Evolutionary conservation across 64 coral and sea anemone species (phyloP), one percentile per base, ranked within the genome.

Genomic region (Hydrozoanthus tunicans): DNA sequence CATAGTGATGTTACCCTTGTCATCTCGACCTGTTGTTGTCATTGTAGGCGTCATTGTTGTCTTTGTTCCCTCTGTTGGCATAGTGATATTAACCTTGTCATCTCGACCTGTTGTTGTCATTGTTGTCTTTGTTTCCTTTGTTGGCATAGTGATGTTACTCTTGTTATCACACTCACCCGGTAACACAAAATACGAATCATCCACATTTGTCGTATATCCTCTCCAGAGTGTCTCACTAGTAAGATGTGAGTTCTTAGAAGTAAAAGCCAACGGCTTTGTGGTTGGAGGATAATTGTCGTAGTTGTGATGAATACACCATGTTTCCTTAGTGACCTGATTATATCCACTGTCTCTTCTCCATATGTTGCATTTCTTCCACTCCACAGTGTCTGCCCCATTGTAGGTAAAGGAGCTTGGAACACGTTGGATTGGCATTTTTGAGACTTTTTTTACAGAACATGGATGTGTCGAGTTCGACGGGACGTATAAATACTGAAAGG

Each of bases 181-280:
- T 1, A 82, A 51, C 13, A 7, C 64, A 7, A 82, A 82, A 25
- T 82, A 82, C 12, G 59, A 82, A 3, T 51, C 26, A 14, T 51
- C 80, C 12, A 82, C 80, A 6, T 10, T 52, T 61, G 80, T 82
- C 5, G 60, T 53, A 7, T 82, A 82, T 82, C 80, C 80, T 14
- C 80, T 82, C 80, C 80, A 82, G 63, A 82, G 27, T 64, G 80
- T 82, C 12, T 82, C 80, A 32, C 59, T 82, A 53, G 26, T 82
- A 13, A 64, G 25, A 82, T 51, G 32, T 5, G 59, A 27, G 11
- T 26, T 59, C 59, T 64, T 10, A 1, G 32, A 12, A 7, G 79
- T 14, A 64, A 82, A 82, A 12, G 59, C 7, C 24, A 82, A 60
- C 7, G 79, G 79, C 60, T 82, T 27, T 10, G 79, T 82, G 5